Conservation (phyloP, 2,888 invertebrate species). For the Pseudococcus viburni region DNA sequence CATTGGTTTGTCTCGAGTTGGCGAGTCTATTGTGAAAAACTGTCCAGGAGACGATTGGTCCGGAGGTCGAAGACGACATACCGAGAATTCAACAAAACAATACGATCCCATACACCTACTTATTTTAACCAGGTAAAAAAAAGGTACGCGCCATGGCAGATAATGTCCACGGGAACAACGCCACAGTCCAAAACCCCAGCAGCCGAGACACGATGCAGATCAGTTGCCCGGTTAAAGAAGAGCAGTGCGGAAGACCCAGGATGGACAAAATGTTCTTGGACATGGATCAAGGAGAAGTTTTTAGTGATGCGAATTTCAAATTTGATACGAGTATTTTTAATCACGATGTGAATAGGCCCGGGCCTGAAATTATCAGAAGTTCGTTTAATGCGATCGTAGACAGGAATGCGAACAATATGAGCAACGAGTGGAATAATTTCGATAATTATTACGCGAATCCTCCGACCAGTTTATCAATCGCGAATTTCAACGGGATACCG, state of each 20-base stretch:
- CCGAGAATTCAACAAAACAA: neutral
- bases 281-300: neutral
- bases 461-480: neutral
- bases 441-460: neutral
- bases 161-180: neutral
- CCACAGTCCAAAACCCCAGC: neutral
- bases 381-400: neutral
- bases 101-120: neutral
- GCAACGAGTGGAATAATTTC: neutral
- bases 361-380: neutral
- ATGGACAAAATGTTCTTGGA: slow-evolving; percentile 14
- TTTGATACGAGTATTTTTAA: neutral
- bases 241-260: neutral
- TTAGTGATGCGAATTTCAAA: neutral
- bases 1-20: neutral
- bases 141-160: neutral
- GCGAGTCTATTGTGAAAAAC: neutral
- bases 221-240: neutral
- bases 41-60: neutral
- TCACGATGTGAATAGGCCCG: neutral
- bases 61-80: neutral
- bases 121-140: too few relatives aligned
- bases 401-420: neutral
- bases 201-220: neutral
- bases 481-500: neutral